Percentiles rank a stretch among this genome's conserved stretches.
Evolutionary conservation across 2,113 vertebrate genomes (phyloP).

Genomic region (Lophura nycthemera): DNA sequence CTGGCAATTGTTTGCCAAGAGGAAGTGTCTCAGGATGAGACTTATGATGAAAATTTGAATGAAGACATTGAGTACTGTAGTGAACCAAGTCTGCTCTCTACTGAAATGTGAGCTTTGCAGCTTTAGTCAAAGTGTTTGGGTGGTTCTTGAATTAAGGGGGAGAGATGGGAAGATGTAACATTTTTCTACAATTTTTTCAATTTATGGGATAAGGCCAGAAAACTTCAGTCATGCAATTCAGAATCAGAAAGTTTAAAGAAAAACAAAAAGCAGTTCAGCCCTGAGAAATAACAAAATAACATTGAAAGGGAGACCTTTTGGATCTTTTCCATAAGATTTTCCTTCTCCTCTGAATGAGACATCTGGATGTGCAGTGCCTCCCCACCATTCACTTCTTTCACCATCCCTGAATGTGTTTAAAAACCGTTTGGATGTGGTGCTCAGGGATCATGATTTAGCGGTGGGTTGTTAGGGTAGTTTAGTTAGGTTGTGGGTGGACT

Average conservation of each 20-base stretch:
- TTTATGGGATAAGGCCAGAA: background rate
- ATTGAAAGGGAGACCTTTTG: background rate
- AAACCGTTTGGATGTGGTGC: too few relatives aligned
- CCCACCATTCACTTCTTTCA: background rate
- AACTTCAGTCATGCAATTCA: background rate
- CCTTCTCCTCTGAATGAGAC: background rate
- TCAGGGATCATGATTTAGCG: too few relatives aligned
- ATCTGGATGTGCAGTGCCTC: background rate
- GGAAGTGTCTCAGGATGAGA: slow-evolving; percentile 87
- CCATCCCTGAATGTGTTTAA: too few relatives aligned
- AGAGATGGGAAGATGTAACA: background rate
- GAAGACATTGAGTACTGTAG: slow-evolving; percentile 87
- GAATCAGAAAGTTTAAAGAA: background rate
- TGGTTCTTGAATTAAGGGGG: slow-evolving; percentile 30
- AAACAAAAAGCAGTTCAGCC: background rate
- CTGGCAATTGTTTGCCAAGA: slow-evolving; percentile 88
- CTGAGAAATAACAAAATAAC: background rate
- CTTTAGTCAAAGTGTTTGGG: slow-evolving; percentile 18
- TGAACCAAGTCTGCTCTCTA: slow-evolving; percentile 88
- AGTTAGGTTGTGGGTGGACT: too few relatives aligned
- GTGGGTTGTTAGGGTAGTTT: too few relatives aligned
- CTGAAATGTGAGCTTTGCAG: slow-evolving; percentile 87
- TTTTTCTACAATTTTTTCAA: background rate
- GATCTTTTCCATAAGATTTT: background rate
- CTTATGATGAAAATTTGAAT: slow-evolving; percentile 83